Percentiles rank a stretch among this genome's conserved stretches.
Conservation (phyloP, 2,113 vertebrate species). For the Pygoscelis antarcticus region DNA sequence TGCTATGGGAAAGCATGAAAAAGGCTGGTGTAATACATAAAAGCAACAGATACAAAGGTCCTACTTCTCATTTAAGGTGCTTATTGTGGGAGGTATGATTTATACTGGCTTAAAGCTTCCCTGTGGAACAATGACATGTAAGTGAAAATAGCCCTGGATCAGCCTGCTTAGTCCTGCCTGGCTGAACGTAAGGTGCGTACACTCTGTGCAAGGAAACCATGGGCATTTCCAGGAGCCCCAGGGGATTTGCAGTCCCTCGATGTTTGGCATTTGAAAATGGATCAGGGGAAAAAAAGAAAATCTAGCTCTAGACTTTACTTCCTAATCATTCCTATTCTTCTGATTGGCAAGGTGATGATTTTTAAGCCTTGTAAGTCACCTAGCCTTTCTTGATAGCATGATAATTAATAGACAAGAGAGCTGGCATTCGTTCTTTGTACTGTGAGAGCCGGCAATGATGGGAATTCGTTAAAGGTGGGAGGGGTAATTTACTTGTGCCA, state of each 20-base stretch:
- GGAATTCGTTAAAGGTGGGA: neutral
- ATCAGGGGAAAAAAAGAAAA: neutral
- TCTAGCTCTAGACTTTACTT: neutral
- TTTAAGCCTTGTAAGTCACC: neutral
- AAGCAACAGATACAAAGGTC: neutral
- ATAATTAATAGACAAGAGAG: neutral
- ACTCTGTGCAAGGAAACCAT: neutral
- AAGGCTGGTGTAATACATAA: neutral
- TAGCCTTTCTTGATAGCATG: neutral
- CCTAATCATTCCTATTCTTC: neutral
- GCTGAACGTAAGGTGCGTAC: accelerated
- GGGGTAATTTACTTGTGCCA: neutral
- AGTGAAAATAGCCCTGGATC: neutral
- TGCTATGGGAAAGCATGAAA: neutral
- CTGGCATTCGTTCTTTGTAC: accelerated
- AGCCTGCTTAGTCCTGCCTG: neutral
- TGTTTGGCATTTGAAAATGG: neutral
- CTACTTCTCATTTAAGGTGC: neutral
- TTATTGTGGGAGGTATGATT: neutral
- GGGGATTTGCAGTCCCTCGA: neutral
- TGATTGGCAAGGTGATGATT: neutral
- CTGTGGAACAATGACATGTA: too few species aligned
- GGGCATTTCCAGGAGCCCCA: neutral
- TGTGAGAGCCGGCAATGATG: neutral
- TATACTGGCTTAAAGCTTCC: neutral